Percentiles rank a stretch among this genome's conserved stretches.
phyloP scores from a whole-genome alignment of 2,113 vertebrate species.

The Pimephales promelas region DNA sequence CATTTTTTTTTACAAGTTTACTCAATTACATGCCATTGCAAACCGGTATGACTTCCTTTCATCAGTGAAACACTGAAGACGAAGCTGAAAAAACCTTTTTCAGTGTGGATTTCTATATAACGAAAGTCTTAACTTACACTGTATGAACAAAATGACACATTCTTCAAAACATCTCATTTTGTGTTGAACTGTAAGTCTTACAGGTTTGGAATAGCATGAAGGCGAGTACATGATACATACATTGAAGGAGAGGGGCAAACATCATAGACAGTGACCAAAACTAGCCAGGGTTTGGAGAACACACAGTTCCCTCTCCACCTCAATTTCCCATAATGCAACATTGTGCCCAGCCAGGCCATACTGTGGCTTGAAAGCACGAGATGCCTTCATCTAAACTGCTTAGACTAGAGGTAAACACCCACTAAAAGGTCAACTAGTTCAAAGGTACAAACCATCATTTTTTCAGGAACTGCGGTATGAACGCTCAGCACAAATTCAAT shows the following conservation, averaged over 20 bases:
- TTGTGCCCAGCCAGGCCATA: not conserved
- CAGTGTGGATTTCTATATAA: not conserved
- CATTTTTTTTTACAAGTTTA: no score
- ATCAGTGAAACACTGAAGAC: no score
- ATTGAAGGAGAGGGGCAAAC: not conserved
- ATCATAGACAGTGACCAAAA: not conserved
- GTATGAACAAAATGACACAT: no score
- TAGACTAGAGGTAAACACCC: not conserved
- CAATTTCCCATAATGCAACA: constrained; percentile 5
- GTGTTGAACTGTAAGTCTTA: no score
- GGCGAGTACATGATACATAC: not conserved
- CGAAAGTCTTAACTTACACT: not conserved
- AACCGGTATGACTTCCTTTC: not conserved
- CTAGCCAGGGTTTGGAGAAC: not conserved
- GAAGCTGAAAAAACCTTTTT: no score
- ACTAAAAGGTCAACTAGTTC: constrained; percentile 18
- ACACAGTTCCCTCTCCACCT: not conserved
- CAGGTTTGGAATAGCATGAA: not conserved
- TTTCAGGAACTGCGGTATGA: constrained; percentile 8
- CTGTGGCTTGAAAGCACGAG: not conserved
- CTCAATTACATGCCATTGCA: not conserved
- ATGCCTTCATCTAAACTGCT: not conserved
- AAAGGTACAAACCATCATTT: not conserved
- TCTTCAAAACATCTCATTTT: no score
- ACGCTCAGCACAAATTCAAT: constrained; percentile 11